These are phyloP conservation scores for Limnephilus marmoratus DNA, from an alignment of 2,888 invertebrate genomes.

Conservation along the genomic window DNA sequence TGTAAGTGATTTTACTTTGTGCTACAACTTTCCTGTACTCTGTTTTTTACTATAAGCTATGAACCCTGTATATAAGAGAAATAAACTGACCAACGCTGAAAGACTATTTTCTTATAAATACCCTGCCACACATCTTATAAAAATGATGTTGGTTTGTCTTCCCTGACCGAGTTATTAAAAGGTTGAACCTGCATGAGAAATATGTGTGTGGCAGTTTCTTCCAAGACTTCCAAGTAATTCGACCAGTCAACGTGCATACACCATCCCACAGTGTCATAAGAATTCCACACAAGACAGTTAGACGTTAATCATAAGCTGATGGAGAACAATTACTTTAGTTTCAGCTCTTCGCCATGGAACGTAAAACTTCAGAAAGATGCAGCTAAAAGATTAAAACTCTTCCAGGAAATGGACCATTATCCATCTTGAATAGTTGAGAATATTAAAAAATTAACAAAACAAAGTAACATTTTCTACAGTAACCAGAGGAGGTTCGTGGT, in stretches of 20 bases:
- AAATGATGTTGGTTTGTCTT: not conserved
- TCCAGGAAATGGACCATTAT: not conserved
- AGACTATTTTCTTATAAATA: no score
- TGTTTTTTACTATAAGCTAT: no score
- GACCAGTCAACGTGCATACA: constrained; percentile 14
- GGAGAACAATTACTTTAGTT: not conserved
- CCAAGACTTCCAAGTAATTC: constrained; percentile 32
- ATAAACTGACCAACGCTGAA: no score
- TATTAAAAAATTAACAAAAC: not conserved
- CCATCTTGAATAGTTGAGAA: not conserved
- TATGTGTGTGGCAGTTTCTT: not conserved
- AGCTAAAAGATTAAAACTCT: not conserved
- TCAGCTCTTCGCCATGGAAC: not conserved
- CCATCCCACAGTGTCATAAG: not conserved
- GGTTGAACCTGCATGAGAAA: constrained; percentile 37
- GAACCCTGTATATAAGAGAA: no score
- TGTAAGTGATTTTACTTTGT: no score
- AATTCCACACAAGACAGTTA: not conserved
- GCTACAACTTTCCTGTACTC: no score
- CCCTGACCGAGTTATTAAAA: constrained; percentile 11
- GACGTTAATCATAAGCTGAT: not conserved
- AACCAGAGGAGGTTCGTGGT: no score
- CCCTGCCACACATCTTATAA: no score
- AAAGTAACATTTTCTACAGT: no score
- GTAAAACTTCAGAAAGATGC: not conserved